Conservation (phyloP, 23 tunicate species). For the Ascidia mentula region DNA sequence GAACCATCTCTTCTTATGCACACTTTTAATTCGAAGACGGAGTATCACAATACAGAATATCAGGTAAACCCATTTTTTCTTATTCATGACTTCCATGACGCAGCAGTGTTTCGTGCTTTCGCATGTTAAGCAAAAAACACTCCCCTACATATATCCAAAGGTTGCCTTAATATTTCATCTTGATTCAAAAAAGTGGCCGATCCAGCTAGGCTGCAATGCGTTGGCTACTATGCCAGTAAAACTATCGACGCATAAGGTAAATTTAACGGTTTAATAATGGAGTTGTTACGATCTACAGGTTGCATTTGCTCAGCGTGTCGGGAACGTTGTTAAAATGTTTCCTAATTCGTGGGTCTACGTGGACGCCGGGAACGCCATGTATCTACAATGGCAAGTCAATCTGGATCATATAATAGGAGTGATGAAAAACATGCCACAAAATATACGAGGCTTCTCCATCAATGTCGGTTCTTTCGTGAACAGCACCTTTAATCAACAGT, state of each 20-base stretch:
- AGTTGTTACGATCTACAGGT: slow-evolving; percentile 26
- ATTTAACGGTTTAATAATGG: too few relatives aligned
- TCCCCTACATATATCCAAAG: too few relatives aligned
- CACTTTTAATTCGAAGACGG: slow-evolving; percentile 88
- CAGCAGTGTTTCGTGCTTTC: too few relatives aligned
- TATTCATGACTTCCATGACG: too few relatives aligned
- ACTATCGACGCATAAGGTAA: too few relatives aligned
- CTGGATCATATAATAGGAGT: slow-evolving; percentile 79
- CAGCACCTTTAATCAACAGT: slow-evolving; percentile 70
- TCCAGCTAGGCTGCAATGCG: too few relatives aligned
- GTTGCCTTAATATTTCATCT: too few relatives aligned
- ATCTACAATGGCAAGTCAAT: slow-evolving; percentile 97
- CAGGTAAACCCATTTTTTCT: slow-evolving; percentile 43
- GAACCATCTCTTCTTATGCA: slow-evolving; percentile 99
- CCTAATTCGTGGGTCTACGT: slow-evolving; percentile 95
- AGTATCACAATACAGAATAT: slow-evolving; percentile 86
- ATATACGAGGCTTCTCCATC: slow-evolving; percentile 85
- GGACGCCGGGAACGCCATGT: slow-evolving; percentile 99
- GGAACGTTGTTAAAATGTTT: slow-evolving; percentile 47
- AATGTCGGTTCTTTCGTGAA: slow-evolving; percentile 99
- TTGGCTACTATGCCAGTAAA: too few relatives aligned
- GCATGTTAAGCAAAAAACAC: too few relatives aligned
- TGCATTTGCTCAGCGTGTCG: slow-evolving; percentile 71
- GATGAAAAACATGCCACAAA: slow-evolving; percentile 83
- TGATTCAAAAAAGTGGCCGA: too few relatives aligned